Conservation (phyloP, 2,888 invertebrate genomes). For the Crepidodera aurea region DNA sequence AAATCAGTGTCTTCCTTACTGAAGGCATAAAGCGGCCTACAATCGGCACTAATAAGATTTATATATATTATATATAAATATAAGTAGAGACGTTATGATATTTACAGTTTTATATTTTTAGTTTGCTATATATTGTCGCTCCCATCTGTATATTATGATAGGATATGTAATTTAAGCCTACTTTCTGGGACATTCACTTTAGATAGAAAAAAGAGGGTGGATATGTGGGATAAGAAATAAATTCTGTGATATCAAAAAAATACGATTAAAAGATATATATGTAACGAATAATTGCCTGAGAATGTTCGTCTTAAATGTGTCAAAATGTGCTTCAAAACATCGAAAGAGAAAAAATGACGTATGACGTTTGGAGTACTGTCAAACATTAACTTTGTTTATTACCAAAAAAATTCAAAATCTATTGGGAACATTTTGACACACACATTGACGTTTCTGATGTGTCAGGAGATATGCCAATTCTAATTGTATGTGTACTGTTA, state of each 20-base stretch:
- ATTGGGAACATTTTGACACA: no score
- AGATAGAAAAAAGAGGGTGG: constrained; percentile 14
- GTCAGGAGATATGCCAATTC: no score
- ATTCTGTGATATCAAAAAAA: constrained; percentile 26
- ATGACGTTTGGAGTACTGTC: no score
- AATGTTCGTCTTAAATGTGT: background rate
- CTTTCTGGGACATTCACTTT: constrained; percentile 23
- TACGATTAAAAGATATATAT: no score
- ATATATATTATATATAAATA: constrained; percentile 19
- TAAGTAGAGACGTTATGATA: constrained; percentile 60
- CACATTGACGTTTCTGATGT: no score
- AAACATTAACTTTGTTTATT: no score
- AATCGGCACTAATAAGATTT: constrained; percentile 54
- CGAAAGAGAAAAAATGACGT: no score
- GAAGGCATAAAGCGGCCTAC: constrained; percentile 57
- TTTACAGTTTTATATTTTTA: constrained; percentile 42
- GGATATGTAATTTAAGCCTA: constrained; percentile 38
- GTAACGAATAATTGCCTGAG: background rate
- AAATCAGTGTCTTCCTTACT: constrained; percentile 54
- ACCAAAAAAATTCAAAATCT: no score
- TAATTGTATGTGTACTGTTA: no score
- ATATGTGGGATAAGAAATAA: background rate
- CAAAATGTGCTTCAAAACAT: no score
- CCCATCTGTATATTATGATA: constrained; percentile 44
- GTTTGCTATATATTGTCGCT: constrained; percentile 36